These are phyloP conservation scores for Microdon myrmicae DNA, from an alignment of 2,888 invertebrate genomes.

Conservation along the genomic window DNA sequence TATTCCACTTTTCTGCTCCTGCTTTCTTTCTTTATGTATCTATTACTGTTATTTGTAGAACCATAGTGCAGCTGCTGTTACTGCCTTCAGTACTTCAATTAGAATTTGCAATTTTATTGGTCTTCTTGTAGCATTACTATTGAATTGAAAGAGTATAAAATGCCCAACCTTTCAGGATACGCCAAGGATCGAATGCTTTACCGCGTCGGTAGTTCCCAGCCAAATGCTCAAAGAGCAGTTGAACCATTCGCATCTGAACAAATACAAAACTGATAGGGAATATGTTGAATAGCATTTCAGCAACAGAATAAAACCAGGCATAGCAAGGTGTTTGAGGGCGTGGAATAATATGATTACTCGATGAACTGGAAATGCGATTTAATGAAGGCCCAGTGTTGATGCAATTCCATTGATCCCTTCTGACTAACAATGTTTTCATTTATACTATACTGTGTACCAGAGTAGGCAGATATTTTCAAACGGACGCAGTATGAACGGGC, in stretches of 20 bases:
- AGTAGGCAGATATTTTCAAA: no score
- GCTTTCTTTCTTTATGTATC: constrained; percentile 7
- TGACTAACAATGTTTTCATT: no score
- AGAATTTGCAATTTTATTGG: constrained; percentile 48
- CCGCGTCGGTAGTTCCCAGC: constrained; percentile 22
- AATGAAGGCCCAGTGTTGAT: constrained; percentile 27
- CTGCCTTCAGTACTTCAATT: constrained; percentile 19
- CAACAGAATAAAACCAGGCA: no score
- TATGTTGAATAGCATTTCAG: constrained; percentile 14
- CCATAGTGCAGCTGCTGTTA: constrained; percentile 22
- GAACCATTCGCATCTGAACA: constrained; percentile 18
- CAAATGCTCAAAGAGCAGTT: constrained; percentile 31
- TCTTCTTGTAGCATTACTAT: constrained; percentile 26
- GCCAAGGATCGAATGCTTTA: constrained; percentile 27
- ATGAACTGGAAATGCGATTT: constrained; percentile 38
- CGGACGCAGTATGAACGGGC: no score
- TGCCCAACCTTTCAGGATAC: constrained; percentile 13
- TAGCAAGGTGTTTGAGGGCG: background rate
- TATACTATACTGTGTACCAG: no score
- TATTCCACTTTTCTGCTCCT: constrained; percentile 5
- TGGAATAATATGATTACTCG: constrained; percentile 30
- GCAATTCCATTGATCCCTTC: no score
- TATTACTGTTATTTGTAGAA: constrained; percentile 38
- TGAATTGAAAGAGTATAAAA: constrained; percentile 18
- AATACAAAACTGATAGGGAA: constrained; percentile 2